Percentiles rank a stretch among this genome's conserved stretches.
These are phyloP conservation scores for Pelosia muscerda DNA, from an alignment of 2,888 invertebrate species.

Conservation along the genomic window DNA sequence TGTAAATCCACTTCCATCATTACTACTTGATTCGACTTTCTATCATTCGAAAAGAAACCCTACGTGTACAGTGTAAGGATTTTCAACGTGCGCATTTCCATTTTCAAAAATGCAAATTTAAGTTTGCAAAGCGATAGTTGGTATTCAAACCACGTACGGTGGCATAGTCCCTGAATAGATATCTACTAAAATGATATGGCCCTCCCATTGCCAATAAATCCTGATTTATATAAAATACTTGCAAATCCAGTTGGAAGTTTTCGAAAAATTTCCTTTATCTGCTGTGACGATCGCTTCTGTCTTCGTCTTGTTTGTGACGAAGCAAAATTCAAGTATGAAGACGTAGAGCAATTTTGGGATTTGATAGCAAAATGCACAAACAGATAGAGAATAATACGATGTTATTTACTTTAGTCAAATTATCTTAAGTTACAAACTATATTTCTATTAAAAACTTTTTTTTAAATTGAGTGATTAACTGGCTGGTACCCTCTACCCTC, in stretches of 20 bases:
- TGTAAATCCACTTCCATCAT: conserved; percentile 49
- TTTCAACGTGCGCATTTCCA: conserved; percentile 16
- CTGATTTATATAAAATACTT: conserved; percentile 78
- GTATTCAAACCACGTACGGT: conserved; percentile 76
- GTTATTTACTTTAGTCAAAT: too few species aligned
- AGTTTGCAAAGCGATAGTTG: conserved; percentile 54
- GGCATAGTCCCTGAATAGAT: conserved; percentile 82
- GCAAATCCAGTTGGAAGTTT: conserved; percentile 61
- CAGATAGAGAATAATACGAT: background rate
- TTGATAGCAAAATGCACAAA: conserved; percentile 20
- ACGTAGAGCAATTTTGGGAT: conserved; percentile 17
- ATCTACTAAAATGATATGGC: conserved; percentile 81
- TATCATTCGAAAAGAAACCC: conserved; percentile 32
- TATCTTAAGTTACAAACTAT: too few species aligned
- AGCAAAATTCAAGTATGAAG: conserved; percentile 22
- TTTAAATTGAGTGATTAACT: too few species aligned
- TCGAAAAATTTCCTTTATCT: conserved; percentile 50
- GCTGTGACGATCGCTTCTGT: conserved; percentile 30
- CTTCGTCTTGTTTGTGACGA: conserved; percentile 39
- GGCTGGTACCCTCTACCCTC: too few species aligned
- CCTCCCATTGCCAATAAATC: conserved; percentile 81
- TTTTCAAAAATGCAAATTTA: conserved; percentile 32
- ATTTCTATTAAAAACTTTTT: too few species aligned
- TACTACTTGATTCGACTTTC: conserved; percentile 9
- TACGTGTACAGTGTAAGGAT: conserved; percentile 30